A percentile compares a stretch with the other conserved stretches of the same genome.
These are phyloP conservation scores for Eupithecia inturbata DNA, from an alignment of 2,888 invertebrate species.

Conservation along the genomic window DNA sequence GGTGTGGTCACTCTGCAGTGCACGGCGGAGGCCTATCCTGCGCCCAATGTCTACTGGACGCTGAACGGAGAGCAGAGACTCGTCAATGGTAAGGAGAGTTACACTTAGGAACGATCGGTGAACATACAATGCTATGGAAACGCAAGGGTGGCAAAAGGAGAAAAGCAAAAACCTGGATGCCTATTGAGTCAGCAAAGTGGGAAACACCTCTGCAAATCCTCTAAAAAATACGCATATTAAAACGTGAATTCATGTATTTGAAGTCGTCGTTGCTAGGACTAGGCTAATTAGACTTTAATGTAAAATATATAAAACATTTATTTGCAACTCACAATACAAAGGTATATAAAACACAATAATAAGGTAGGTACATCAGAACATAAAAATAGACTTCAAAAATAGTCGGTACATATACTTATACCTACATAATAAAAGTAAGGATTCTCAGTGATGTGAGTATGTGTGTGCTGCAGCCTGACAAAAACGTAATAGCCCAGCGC, in stretches of 20 bases:
- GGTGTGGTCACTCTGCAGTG: constrained; percentile 88
- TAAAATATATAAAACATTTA: too few species aligned
- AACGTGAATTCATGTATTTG: background rate
- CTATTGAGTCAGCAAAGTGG: background rate
- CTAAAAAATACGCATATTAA: background rate
- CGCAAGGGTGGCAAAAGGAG: background rate
- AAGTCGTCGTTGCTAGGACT: background rate
- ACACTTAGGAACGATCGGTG: background rate
- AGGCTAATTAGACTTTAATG: constrained; percentile 14
- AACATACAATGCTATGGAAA: background rate
- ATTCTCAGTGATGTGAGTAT: too few species aligned
- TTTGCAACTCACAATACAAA: too few species aligned
- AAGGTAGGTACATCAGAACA: too few species aligned
- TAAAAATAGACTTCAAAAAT: too few species aligned
- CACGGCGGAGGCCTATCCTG: constrained; percentile 89
- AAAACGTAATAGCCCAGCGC: too few species aligned
- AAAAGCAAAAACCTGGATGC: background rate
- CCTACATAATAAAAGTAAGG: too few species aligned
- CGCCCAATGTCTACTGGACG: constrained; percentile 90
- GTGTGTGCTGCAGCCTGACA: too few species aligned
- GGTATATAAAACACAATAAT: too few species aligned
- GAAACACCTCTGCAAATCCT: background rate
- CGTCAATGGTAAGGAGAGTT: constrained; percentile 80
- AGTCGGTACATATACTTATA: too few species aligned
- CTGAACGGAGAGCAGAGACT: constrained; percentile 86